Base-by-base conservation (phyloP, 2,888 invertebrate genomes). In the Hetaerina titia region DNA sequence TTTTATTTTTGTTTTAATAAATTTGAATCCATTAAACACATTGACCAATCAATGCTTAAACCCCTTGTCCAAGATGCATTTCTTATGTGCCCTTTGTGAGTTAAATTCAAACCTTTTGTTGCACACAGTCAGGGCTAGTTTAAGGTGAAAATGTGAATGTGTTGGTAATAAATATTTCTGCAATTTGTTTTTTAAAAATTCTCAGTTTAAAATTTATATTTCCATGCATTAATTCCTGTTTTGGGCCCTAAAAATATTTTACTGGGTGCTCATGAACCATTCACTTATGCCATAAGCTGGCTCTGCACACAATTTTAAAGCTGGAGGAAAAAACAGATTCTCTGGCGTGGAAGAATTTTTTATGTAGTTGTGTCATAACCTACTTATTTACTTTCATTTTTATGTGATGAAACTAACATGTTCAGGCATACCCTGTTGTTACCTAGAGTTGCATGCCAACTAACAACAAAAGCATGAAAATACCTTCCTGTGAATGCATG, bases 61-160 rank as follows among this genome's bases (percentile, higher is more conserved):
- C 19, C 92, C 69, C 69, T 60, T 92, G 92, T 63, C 92, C 92
- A 64, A 92, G 92, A 92, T 92, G 92, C 92, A 92, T 92, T 92
- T 92, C 92, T 92, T 92, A 92, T 69, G 69, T 92, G 92, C 92
- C 92, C 92, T 92, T 92, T 92, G 92, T 92, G 92, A 92, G 64
- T 92, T 92, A 56, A 56, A 92, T 13, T 92, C 92, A n/a, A 69
- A 45, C 69, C 56, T 92, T 57, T 69, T 92, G 64, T 92, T 92
- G 92, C 81, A 81, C 81, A 22, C 25, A 81, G 81, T 81, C 81
- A 81, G 81, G 11, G 81, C 81, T 31, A 81, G 81, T 31, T 5
- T 31, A 25, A 81, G 81, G 81, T 81, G 13, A 31, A 31, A 81
- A 81, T 81, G 81, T 81, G 81, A 81, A 81, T 31, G 13, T 9